A percentile compares a stretch with the other conserved stretches of the same genome.
Evolutionary conservation across 2,113 vertebrate genomes (phyloP).

Genomic region (Cyprinodon variegatus): DNA sequence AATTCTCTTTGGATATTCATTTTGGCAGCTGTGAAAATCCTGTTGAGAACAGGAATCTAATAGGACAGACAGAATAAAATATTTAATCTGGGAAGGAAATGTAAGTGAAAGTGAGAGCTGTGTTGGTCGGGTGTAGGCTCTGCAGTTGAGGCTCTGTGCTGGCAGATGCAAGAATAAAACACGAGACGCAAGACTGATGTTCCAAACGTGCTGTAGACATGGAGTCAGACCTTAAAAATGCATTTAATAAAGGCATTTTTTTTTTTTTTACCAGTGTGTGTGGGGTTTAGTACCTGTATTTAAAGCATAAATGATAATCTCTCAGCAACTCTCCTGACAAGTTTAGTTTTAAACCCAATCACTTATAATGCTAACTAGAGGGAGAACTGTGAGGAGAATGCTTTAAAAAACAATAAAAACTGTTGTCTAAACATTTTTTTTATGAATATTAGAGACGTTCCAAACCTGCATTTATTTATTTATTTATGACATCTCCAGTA

Average conservation of each 20-base stretch:
- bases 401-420: too few species aligned
- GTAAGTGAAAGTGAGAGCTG: background rate
- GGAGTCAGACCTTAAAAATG: conserved; percentile 6
- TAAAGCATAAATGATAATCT: background rate
- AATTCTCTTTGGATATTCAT: background rate
- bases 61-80: background rate
- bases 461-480: too few species aligned
- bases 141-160: background rate
- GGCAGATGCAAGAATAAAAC: background rate
- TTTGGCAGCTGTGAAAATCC: conserved; percentile 1
- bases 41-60: background rate
- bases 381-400: too few species aligned
- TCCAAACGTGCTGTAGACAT: background rate
- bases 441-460: too few species aligned
- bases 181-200: background rate
- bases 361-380: background rate
- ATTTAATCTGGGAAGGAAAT: background rate
- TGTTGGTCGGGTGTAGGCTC: background rate
- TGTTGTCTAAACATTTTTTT: too few species aligned
- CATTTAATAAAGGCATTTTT: background rate
- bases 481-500: too few species aligned
- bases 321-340: background rate
- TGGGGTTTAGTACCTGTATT: background rate
- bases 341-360: background rate
- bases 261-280: too few species aligned